These are phyloP conservation scores for Orius laevigatus DNA, from an alignment of 1,140 invertebrate species.

Conservation along the genomic window DNA sequence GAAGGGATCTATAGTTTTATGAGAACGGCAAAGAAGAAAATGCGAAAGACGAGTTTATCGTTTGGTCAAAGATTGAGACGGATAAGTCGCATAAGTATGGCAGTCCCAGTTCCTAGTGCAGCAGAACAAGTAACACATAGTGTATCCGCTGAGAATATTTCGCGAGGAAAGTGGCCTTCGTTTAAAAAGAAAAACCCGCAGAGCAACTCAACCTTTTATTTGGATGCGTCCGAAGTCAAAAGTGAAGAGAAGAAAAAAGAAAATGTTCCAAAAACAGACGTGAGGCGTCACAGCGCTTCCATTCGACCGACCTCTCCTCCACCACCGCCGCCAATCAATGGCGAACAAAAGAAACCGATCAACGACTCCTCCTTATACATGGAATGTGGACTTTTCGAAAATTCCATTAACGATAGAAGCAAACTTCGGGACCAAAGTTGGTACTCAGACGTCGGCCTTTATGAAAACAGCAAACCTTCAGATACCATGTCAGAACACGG, in stretches of 20 bases:
- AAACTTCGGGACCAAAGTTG: constrained; percentile 8
- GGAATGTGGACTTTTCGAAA: constrained; percentile 10
- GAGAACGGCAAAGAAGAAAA: constrained; percentile 20
- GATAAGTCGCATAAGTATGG: constrained; percentile 18
- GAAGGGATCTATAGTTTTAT: constrained; percentile 22
- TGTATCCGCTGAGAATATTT: too few relatives aligned
- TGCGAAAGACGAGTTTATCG: constrained; percentile 20
- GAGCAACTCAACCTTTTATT: constrained; percentile 14
- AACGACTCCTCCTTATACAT: constrained; percentile 7
- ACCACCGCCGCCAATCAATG: constrained; percentile 18
- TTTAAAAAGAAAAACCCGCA: constrained; percentile 10
- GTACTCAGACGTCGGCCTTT: constrained; percentile 14
- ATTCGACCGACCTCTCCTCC: constrained; percentile 18
- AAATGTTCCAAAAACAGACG: constrained; percentile 5
- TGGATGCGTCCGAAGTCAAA: background rate
- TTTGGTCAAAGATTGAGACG: constrained; percentile 19
- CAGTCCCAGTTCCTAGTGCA: background rate
- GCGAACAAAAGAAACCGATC: constrained; percentile 7
- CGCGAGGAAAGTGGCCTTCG: constrained; percentile 6
- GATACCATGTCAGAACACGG: constrained; percentile 17
- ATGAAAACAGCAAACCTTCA: constrained; percentile 9
- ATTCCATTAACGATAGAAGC: background rate
- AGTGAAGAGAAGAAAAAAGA: constrained; percentile 2
- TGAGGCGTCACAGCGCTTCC: constrained; percentile 17
- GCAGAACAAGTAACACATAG: too few relatives aligned